Conservation (phyloP, 2,113 vertebrate species). For the Oryzias javanicus region DNA sequence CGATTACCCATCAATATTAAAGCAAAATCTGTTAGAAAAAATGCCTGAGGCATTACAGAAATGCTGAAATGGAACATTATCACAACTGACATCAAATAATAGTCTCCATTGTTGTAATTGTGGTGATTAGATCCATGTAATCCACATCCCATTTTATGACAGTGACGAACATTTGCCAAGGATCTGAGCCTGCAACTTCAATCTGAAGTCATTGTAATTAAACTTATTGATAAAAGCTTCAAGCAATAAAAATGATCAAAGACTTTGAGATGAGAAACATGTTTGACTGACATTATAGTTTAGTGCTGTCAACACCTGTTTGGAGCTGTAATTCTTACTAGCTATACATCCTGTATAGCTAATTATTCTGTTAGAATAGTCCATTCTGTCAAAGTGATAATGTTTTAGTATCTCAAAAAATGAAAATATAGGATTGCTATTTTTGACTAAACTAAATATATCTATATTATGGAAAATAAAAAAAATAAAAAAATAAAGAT, state of each 20-base stretch:
- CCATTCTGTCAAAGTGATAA: no score
- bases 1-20: slow-evolving; percentile 14
- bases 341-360: no score
- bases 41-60: slow-evolving; percentile 25
- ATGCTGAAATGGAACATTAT: slow-evolving; percentile 40
- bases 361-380: no score
- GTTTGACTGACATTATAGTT: background rate
- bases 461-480: no score
- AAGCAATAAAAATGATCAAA: slow-evolving; percentile 9
- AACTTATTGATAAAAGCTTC: slow-evolving; percentile 25
- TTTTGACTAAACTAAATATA: no score
- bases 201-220: slow-evolving; percentile 22
- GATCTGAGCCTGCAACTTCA: slow-evolving; percentile 28
- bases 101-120: slow-evolving; percentile 31
- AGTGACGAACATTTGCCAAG: background rate
- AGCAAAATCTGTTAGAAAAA: slow-evolving; percentile 18
- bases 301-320: background rate
- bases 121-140: slow-evolving; percentile 26
- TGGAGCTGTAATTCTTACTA: no score
- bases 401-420: no score
- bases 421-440: no score
- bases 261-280: background rate
- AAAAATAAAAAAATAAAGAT: no score
- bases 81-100: slow-evolving; percentile 43
- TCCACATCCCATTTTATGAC: slow-evolving; percentile 23